Evolutionary conservation across 2,888 invertebrate genomes (phyloP).

Genomic region (Campoletis raptor): DNA sequence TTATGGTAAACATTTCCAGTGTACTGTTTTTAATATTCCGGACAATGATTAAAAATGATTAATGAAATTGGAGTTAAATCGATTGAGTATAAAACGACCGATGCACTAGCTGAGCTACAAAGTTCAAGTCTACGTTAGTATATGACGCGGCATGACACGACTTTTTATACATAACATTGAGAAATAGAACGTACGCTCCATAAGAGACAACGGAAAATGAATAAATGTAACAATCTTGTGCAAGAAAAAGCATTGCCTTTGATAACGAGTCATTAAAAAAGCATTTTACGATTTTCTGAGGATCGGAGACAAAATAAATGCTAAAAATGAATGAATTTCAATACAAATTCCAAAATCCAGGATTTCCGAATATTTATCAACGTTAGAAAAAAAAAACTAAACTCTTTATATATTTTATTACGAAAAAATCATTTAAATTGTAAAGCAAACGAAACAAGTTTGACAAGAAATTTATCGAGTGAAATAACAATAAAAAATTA

Average conservation of each 20-base stretch:
- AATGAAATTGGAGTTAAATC: not conserved
- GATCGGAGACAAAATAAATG: slow-evolving; percentile 22
- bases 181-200: slow-evolving; percentile 12
- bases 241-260: slow-evolving; percentile 2
- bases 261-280: slow-evolving; percentile 24
- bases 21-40: not conserved
- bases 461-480: no score
- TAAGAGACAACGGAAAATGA: not conserved
- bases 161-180: slow-evolving; percentile 14
- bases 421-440: not conserved
- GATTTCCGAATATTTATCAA: not conserved
- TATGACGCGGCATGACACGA: slow-evolving; percentile 52
- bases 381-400: not conserved
- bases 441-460: no score
- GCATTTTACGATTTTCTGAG: slow-evolving; percentile 35
- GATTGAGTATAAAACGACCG: not conserved
- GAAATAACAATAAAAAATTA: not conserved
- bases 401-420: not conserved
- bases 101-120: slow-evolving; percentile 46
- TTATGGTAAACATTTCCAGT: not conserved
- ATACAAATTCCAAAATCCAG: not conserved
- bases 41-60: not conserved
- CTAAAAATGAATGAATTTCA: not conserved
- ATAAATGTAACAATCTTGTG: slow-evolving; percentile 36
- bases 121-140: slow-evolving; percentile 58